A percentile compares a stretch with the other conserved stretches of the same genome.
phyloP scores from a whole-genome alignment of 2,797 vertebrate genomes.

The Rousettus madagascariensis region DNA sequence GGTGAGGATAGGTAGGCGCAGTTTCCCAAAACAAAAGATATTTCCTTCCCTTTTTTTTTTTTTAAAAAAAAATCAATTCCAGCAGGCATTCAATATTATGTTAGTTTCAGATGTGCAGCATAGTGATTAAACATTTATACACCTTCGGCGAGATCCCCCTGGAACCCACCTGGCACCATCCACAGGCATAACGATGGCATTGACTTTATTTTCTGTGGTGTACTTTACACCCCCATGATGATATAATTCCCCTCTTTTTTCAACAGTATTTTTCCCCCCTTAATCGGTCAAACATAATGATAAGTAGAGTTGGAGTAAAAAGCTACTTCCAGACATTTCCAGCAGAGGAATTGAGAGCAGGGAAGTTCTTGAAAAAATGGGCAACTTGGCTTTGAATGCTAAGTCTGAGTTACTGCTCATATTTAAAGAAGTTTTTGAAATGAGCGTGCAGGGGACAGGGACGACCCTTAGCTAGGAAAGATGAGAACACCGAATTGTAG shows the following conservation, averaged over 20 bases:
- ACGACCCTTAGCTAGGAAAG: accelerated
- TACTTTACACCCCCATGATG: background rate
- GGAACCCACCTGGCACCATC: background rate
- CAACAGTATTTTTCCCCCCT: background rate
- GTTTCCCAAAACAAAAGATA: background rate
- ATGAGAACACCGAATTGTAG: accelerated
- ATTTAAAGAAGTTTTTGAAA: background rate
- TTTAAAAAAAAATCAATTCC: background rate
- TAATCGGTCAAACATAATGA: background rate
- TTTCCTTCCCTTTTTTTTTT: background rate
- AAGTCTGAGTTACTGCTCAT: no score
- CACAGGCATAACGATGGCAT: no score
- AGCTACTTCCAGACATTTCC: background rate
- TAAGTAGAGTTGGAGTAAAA: background rate
- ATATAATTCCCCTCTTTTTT: background rate
- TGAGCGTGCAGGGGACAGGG: accelerated
- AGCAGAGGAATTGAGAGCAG: background rate
- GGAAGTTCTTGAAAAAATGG: background rate
- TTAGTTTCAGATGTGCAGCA: background rate
- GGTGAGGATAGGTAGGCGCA: background rate
- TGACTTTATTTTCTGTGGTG: background rate
- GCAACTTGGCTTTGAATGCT: background rate
- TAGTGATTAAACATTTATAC: background rate
- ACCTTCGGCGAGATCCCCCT: background rate
- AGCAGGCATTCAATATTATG: background rate